Percentiles rank a stretch among this genome's conserved stretches.
phyloP scores from a whole-genome alignment of 2,113 vertebrate species.

The Stigmatopora argus region DNA sequence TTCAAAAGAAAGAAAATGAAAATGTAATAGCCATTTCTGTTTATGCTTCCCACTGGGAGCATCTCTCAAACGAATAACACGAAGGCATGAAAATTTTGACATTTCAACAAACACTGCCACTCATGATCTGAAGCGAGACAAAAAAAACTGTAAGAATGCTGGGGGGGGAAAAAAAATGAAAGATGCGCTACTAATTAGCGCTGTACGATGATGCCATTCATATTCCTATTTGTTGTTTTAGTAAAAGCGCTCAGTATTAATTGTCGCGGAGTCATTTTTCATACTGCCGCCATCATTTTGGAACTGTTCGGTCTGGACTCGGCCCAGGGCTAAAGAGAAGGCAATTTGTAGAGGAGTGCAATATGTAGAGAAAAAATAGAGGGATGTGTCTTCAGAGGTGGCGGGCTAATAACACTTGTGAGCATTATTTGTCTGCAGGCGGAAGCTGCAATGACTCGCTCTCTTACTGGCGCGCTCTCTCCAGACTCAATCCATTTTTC shows the following conservation, averaged over 20 bases:
- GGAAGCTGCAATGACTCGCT: constrained; percentile 20
- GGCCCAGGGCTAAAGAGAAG: not conserved
- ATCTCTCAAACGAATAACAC: too few species aligned
- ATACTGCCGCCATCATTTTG: not conserved
- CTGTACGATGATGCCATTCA: not conserved
- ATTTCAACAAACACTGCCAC: too few species aligned
- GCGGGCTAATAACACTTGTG: constrained; percentile 18
- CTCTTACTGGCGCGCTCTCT: constrained; percentile 9
- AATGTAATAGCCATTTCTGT: too few species aligned
- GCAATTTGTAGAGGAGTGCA: not conserved
- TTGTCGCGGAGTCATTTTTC: not conserved
- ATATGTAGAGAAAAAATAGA: not conserved
- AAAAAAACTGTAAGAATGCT: too few species aligned
- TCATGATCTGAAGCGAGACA: too few species aligned
- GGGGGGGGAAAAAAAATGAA: too few species aligned
- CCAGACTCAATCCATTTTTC: constrained; percentile 58
- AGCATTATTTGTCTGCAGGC: constrained; percentile 26
- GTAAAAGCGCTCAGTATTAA: not conserved
- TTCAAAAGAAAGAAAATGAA: too few species aligned
- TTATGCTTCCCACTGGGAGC: too few species aligned
- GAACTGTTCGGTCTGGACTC: not conserved
- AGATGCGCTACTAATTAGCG: too few species aligned
- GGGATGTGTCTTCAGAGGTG: constrained; percentile 5
- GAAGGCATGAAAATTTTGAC: too few species aligned
- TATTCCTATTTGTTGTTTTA: not conserved